These are phyloP conservation scores for Vanessa atalanta DNA, from an alignment of 1,140 invertebrate species.

Conservation along the genomic window DNA sequence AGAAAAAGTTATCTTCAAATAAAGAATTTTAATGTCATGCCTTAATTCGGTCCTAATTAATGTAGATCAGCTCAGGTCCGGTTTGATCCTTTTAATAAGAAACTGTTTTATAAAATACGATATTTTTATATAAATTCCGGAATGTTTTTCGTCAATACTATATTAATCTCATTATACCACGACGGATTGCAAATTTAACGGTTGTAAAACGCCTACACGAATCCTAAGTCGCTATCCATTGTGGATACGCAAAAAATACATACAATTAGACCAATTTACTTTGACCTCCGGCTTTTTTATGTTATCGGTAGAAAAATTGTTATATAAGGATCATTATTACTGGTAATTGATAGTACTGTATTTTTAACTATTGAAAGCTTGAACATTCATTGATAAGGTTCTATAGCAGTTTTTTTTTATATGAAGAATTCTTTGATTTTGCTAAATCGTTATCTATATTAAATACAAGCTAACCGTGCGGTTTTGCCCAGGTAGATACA, in stretches of 20 bases:
- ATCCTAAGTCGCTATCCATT: slow-evolving; percentile 8
- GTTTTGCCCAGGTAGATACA: too few species aligned
- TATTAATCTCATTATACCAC: not conserved
- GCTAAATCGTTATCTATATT: not conserved
- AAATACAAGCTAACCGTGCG: too few species aligned
- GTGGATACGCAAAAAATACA: slow-evolving; percentile 13
- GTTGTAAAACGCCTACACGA: slow-evolving; percentile 3
- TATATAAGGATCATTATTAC: not conserved
- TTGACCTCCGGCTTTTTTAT: slow-evolving; percentile 4
- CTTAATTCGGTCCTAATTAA: too few species aligned
- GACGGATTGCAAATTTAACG: not conserved
- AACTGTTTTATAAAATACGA: too few species aligned
- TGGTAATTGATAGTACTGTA: slow-evolving; percentile 4
- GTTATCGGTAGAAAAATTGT: not conserved
- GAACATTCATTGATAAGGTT: not conserved
- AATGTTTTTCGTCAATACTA: not conserved
- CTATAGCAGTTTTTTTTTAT: not conserved
- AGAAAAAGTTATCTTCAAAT: too few species aligned
- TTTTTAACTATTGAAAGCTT: not conserved
- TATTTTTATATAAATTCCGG: not conserved
- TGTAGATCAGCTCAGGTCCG: too few species aligned
- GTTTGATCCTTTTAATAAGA: too few species aligned
- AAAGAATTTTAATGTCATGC: too few species aligned
- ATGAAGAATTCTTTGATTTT: not conserved
- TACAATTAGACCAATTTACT: slow-evolving; percentile 14